These are phyloP conservation scores for Hydrophis major DNA, from an alignment of 2,797 vertebrate genomes.

Conservation along the genomic window DNA sequence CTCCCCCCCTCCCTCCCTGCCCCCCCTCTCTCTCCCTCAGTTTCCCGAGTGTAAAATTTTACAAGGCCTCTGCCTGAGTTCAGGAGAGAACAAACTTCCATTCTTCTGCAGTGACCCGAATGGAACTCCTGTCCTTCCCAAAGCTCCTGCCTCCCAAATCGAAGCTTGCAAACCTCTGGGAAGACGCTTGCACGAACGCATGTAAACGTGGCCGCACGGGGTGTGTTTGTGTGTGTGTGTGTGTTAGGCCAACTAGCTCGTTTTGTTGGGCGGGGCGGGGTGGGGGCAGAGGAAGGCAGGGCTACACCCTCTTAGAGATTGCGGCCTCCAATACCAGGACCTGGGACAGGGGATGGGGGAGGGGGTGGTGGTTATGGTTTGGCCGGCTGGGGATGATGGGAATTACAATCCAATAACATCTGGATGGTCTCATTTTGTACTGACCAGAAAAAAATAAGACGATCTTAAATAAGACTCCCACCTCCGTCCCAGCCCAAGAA, in stretches of 20 bases:
- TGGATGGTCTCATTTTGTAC: background rate
- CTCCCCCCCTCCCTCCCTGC: too few species aligned
- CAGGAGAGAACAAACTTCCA: background rate
- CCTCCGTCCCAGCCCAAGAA: rapidly evolving
- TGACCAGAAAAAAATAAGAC: background rate
- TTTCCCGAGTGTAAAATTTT: background rate
- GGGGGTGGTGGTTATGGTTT: background rate
- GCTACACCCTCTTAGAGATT: background rate
- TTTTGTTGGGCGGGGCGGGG: background rate
- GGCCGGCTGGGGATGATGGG: background rate
- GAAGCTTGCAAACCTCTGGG: background rate
- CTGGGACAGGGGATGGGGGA: rapidly evolving
- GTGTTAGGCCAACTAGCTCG: background rate
- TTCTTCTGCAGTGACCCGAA: background rate
- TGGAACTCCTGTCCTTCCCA: rapidly evolving
- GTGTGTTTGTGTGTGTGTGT: too few species aligned
- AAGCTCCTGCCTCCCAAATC: background rate
- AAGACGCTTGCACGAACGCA: background rate
- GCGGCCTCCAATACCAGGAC: background rate
- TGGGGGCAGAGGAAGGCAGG: background rate
- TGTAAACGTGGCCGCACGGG: background rate
- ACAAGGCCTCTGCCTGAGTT: background rate
- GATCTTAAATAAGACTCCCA: background rate
- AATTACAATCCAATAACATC: background rate
- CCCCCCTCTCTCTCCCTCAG: too few species aligned